These are phyloP conservation scores for Drosophila simulans DNA, from an alignment of 1,140 invertebrate species.

Conservation along the genomic window DNA sequence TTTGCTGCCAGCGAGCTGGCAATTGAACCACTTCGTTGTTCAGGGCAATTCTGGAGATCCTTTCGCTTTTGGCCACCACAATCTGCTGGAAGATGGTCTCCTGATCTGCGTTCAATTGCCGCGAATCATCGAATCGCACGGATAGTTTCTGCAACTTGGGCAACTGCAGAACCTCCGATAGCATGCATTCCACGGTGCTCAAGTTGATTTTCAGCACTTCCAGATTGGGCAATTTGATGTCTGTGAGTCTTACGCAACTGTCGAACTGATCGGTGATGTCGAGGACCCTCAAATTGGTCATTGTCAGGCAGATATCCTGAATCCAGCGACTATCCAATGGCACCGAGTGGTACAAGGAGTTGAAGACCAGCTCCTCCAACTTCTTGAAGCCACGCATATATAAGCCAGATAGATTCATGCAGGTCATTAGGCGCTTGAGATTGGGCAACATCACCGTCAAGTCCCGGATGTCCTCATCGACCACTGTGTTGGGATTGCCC, in stretches of 20 bases:
- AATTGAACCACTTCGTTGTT: conserved; percentile 74
- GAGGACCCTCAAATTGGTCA: conserved; percentile 48
- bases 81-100: conserved; percentile 76
- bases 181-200: conserved; percentile 57
- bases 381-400: conserved; percentile 57
- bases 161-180: conserved; percentile 58
- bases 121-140: conserved; percentile 61
- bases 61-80: conserved; percentile 65
- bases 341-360: conserved; percentile 67
- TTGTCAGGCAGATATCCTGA: conserved; percentile 63
- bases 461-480: conserved; percentile 62
- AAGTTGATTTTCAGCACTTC: conserved; percentile 71
- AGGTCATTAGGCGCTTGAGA: conserved; percentile 55
- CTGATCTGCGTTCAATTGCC: conserved; percentile 59
- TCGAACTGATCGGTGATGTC: conserved; percentile 72
- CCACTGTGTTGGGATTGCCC: conserved; percentile 54
- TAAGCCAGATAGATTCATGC: conserved; percentile 65
- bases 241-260: conserved; percentile 47
- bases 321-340: conserved; percentile 61
- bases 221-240: conserved; percentile 65
- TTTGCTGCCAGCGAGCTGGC: conserved; percentile 60
- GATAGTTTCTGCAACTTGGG: conserved; percentile 61
- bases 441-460: conserved; percentile 59
- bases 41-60: conserved; percentile 59
- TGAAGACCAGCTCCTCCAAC: conserved; percentile 63